These are phyloP conservation scores for Cebuella pygmaea DNA, from an alignment of 2,797 vertebrate species.

Conservation along the genomic window DNA sequence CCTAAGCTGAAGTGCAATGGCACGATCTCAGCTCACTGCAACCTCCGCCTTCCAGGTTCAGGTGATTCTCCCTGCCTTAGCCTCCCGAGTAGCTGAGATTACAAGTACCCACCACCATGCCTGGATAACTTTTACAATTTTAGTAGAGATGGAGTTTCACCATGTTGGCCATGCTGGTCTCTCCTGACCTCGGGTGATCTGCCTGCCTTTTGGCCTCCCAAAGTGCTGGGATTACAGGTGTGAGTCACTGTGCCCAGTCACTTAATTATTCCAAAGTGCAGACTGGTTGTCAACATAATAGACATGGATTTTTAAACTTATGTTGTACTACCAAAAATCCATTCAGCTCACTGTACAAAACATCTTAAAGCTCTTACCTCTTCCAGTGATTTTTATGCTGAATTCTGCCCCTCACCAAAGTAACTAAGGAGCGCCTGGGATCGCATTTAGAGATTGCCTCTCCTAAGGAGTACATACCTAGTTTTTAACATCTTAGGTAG, in stretches of 20 bases:
- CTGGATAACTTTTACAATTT: neutral
- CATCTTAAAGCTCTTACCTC: neutral
- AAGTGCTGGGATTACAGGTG: neutral
- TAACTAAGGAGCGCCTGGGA: neutral
- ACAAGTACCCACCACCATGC: neutral
- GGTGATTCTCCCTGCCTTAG: neutral
- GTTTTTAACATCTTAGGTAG: neutral
- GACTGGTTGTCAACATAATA: neutral
- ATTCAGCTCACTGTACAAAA: neutral
- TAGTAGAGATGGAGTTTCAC: neutral
- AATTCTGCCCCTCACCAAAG: neutral
- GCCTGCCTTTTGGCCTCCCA: neutral
- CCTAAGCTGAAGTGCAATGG: neutral
- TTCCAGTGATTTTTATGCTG: slow-evolving; percentile 27
- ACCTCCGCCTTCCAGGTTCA: neutral
- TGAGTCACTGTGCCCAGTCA: neutral
- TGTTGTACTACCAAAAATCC: neutral
- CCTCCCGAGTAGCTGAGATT: neutral
- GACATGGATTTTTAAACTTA: neutral
- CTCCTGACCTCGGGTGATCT: neutral
- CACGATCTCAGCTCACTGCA: neutral
- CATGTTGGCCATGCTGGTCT: neutral
- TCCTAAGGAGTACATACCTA: neutral
- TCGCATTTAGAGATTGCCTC: neutral
- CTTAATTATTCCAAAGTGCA: slow-evolving; percentile 22